phyloP scores from a whole-genome alignment of 2,113 vertebrate genomes.

The Cavia porcellus region DNA sequence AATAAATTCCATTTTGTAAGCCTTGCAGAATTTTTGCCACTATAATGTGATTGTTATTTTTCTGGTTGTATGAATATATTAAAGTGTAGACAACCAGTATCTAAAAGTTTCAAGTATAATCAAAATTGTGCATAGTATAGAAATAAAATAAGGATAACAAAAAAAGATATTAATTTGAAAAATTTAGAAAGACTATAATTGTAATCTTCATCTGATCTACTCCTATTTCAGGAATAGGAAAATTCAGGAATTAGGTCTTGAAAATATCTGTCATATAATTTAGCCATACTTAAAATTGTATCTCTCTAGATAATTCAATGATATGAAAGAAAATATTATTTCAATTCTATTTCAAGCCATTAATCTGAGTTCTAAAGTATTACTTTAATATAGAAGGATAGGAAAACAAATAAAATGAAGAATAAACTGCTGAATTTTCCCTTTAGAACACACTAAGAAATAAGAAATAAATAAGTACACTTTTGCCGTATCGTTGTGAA shows the following conservation, averaged over 20 bases:
- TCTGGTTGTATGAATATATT: slow-evolving; percentile 2
- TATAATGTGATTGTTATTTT: slow-evolving; percentile 15
- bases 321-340: background rate
- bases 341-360: background rate
- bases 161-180: background rate
- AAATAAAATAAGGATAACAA: background rate
- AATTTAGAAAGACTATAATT: background rate
- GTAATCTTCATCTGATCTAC: slow-evolving; percentile 29
- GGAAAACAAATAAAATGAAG: slow-evolving; percentile 44
- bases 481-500: background rate
- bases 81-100: slow-evolving; percentile 23
- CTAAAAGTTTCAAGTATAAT: slow-evolving; percentile 1
- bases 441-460: background rate
- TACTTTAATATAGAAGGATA: background rate
- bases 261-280: slow-evolving; percentile 38
- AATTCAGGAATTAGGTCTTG: slow-evolving; percentile 2
- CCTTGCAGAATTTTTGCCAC: background rate
- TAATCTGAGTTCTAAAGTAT: slow-evolving; percentile 4
- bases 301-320: background rate
- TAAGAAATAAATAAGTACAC: background rate
- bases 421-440: background rate
- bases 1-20: background rate
- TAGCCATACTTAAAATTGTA: background rate
- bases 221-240: slow-evolving; percentile 42
- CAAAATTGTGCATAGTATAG: slow-evolving; percentile 9